Base-by-base conservation (phyloP, 2,113 vertebrate genomes). In the Ciconia stormi region DNA sequence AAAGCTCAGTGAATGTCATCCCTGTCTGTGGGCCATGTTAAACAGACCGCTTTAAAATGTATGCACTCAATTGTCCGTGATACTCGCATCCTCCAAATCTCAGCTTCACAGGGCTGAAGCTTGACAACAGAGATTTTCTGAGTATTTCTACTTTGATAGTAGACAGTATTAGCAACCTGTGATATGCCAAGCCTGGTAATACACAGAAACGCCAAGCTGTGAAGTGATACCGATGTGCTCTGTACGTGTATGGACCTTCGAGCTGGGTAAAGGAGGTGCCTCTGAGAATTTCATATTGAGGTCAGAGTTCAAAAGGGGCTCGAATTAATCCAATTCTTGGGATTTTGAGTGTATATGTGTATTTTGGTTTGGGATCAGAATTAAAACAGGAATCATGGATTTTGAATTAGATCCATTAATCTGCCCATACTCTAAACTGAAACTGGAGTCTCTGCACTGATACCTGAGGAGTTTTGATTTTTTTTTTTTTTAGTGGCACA, bases 301-400 rank as follows among this genome's bases (percentile, higher is more conserved):
- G n/a, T 17, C 36, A 25, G 58, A 27, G 18, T 44, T 72, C 62
- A 26, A n/a, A 65, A 58, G 27, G 16, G 26, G 7, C 13, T 71
- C n/a, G 25, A 79, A 59, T 21, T 7, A n/a, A 73, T 44, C 9
- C 62, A 1, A 26, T 44, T 36, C 13, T 38, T 47, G 40, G 23
- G n/a, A n/a, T 46, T 62, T 81, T 69, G 20, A 13, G 36, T 14
- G 67, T 65, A 19, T 6, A 23, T 20, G 3, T 44, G 5, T 40
- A 0, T 32, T 67, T 30, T 26, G 12, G 20, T 2, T 72, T 82
- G 32, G 32, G 22, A 29, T 67, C 42, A 59, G 30, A 70, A 50
- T 10, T 58, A 7, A 46, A 90, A 14, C 10, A n/a, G 11, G 7
- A 61, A 34, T 87, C 0, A 0, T 21, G 34, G 12, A n/a, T 71